phyloP scores from a whole-genome alignment of 92 coral and sea anemone species.

The Hydrozoanthus gracilis region DNA sequence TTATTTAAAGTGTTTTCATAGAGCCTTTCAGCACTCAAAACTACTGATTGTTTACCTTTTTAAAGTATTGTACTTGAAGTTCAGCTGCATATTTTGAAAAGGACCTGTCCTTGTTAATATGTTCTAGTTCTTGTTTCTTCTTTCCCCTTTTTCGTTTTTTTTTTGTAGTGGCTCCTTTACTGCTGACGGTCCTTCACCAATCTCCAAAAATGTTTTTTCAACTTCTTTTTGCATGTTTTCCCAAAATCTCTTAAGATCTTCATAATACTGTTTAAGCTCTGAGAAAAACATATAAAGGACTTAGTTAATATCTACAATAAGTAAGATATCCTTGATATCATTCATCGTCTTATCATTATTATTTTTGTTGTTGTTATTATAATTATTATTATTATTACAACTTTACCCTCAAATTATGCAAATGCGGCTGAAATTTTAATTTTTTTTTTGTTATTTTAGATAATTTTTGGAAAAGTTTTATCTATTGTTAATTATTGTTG shows the following conservation, averaged over 20 bases:
- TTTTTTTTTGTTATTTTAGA: no score
- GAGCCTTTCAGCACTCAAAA: neutral
- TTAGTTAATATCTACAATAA: neutral
- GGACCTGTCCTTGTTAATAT: conserved; percentile 9
- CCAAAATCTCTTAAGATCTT: neutral
- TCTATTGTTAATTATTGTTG: no score
- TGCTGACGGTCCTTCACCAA: neutral
- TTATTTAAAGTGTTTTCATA: neutral
- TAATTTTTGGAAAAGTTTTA: no score
- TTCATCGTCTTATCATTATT: neutral
- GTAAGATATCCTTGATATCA: no score
- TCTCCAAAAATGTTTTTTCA: conserved; percentile 6
- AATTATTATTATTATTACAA: no score
- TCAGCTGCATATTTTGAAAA: conserved; percentile 23
- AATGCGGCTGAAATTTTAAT: no score
- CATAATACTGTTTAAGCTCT: conserved; percentile 21
- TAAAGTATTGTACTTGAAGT: neutral
- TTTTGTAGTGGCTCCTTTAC: conserved; percentile 9
- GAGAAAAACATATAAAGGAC: conserved; percentile 1
- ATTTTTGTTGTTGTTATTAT: neutral
- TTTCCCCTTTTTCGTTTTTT: neutral
- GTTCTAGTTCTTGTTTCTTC: neutral
- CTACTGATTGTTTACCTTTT: neutral
- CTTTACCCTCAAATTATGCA: no score
- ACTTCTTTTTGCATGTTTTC: conserved; percentile 28